phyloP scores from a whole-genome alignment of 1,140 invertebrate species.

The Philotrypesis tridentata region DNA sequence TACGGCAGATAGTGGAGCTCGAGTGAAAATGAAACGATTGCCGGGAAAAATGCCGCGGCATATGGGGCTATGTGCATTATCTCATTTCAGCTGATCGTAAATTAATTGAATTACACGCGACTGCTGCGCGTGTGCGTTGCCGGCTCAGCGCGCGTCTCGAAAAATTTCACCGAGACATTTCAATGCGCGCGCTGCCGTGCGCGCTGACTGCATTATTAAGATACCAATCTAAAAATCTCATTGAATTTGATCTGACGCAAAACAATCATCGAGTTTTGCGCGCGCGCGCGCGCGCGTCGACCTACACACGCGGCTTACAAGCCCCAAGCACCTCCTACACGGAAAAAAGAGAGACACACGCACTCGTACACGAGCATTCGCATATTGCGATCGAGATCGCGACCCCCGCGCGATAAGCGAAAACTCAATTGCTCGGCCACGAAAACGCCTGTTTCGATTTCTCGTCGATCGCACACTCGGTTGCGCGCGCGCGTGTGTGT shows the following conservation, averaged over 20 bases:
- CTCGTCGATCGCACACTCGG: background rate
- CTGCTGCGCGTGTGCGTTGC: too few species aligned
- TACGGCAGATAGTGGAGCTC: background rate
- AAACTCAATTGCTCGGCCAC: slow-evolving; percentile 23
- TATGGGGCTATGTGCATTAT: background rate
- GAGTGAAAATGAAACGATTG: slow-evolving; percentile 22
- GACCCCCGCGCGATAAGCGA: background rate
- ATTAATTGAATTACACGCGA: background rate
- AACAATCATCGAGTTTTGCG: background rate
- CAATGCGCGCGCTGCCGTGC: background rate
- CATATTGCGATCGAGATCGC: background rate
- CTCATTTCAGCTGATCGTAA: background rate
- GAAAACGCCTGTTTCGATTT: slow-evolving; percentile 26
- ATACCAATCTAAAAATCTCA: background rate
- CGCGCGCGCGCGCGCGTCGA: too few species aligned
- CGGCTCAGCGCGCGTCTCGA: background rate
- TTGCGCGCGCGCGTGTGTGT: background rate
- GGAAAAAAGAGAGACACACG: background rate
- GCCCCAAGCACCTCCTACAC: background rate
- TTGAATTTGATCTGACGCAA: background rate
- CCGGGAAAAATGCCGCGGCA: background rate
- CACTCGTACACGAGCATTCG: background rate
- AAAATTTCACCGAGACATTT: background rate
- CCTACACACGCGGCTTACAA: background rate
- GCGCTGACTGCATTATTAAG: background rate